Conservation (phyloP, 2,888 invertebrate genomes). For the Leucozona laternaria region DNA sequence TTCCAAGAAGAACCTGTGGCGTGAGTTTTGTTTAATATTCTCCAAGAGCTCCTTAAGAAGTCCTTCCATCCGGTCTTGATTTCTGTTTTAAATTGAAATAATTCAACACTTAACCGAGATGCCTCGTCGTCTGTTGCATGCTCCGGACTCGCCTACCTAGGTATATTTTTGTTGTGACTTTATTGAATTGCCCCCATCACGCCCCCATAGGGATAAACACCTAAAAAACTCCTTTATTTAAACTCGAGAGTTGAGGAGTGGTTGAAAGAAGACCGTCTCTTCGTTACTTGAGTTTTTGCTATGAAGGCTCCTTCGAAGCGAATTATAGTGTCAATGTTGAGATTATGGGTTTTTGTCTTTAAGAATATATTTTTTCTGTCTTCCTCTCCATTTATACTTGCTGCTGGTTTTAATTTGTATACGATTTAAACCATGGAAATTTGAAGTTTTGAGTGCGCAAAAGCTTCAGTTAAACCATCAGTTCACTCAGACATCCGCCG, state of each 20-base stretch:
- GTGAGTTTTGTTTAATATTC: not conserved
- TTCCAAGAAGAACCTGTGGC: not conserved
- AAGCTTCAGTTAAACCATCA: too few species aligned
- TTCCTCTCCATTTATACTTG: not conserved
- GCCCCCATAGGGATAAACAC: conserved; percentile 1
- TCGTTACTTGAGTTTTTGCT: not conserved
- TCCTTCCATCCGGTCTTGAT: not conserved
- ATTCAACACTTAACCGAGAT: conserved; percentile 18
- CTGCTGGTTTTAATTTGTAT: too few species aligned
- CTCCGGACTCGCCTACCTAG: not conserved
- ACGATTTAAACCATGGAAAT: too few species aligned
- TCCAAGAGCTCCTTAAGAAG: not conserved
- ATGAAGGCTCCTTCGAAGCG: not conserved
- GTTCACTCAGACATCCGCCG: too few species aligned
- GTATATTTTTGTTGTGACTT: conserved; percentile 17
- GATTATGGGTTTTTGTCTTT: not conserved
- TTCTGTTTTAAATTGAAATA: conserved; percentile 7
- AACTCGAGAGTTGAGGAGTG: not conserved
- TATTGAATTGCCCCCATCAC: conserved; percentile 52
- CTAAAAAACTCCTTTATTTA: not conserved
- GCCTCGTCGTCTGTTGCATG: conserved; percentile 5
- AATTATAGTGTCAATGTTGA: not conserved
- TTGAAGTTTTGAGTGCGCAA: too few species aligned
- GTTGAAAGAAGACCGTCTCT: too few species aligned
- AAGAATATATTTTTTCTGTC: not conserved